Base-by-base conservation (phyloP, 2,888 invertebrate genomes). In the Acronicta psi region DNA sequence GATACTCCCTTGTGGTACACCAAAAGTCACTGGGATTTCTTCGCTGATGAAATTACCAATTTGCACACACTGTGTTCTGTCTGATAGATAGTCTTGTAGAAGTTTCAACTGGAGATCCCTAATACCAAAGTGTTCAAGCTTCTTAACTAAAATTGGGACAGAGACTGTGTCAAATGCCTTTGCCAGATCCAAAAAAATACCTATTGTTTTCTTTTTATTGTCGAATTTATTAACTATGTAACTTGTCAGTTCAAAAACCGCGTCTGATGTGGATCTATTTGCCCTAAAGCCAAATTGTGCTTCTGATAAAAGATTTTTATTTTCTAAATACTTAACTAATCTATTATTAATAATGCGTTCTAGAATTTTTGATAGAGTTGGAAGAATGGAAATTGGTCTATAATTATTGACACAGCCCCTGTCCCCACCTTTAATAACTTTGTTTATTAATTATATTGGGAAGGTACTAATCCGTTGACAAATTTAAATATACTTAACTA, bases 361-460 rank as follows among this genome's bases (percentile, higher is more conserved):
- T 20, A 40, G 20, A 6, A 41, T 41, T 20, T 41, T 20, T 41
- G 20, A 41, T 41, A 41, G n/a, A 2, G 11, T 13, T 20, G 40
- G 40, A 6, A 41, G 20, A 0, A 41, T 41, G 2, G 40, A 41
- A n/a, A 41, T 41, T 0, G 20, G 40, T n/a, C 40, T 41, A 31
- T 49, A 36, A 36, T 53, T 53, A 46, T 40, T 20, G 14, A 54
- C 40, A 40, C 40, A 46, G 40, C 29, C 31, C 45, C 40, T 54
- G 29, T 45, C 53, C 11, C 45, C 40, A 31, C 6, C 40, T 20
- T 45, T 46, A 40, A n/a, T n/a, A n/a, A n/a, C n/a, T n/a, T n/a
- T n/a, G n/a, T n/a, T n/a, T n/a, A n/a, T n/a, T n/a, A n/a, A n/a
- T n/a, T n/a, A n/a, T n/a, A n/a, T n/a, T n/a, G n/a, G n/a, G n/a